Percentiles rank a stretch among this genome's conserved stretches.
These are phyloP conservation scores for Labrus mixtus DNA, from an alignment of 2,113 vertebrate genomes.

Conservation along the genomic window DNA sequence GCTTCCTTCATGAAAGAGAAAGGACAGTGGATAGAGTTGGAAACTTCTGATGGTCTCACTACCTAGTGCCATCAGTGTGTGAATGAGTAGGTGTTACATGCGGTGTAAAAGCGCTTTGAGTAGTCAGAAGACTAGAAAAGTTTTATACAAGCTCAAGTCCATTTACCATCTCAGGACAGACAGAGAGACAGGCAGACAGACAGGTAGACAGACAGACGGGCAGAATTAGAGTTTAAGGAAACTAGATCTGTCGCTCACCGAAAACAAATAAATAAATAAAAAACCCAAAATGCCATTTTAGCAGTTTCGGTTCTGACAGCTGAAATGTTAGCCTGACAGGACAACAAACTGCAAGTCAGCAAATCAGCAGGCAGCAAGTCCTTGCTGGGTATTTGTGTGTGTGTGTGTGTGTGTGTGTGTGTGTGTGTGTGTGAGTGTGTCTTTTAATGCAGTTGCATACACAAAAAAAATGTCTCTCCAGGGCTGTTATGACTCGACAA, in stretches of 20 bases:
- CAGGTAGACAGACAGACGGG: background rate
- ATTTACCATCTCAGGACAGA: background rate
- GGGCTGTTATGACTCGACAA: constrained; percentile 41
- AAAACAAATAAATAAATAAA: constrained; percentile 10
- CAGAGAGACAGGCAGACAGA: background rate
- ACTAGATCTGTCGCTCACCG: constrained; percentile 29
- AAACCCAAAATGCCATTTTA: constrained; percentile 52
- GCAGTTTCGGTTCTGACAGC: constrained; percentile 65
- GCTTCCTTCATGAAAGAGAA: too few relatives aligned
- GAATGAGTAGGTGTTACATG: too few relatives aligned
- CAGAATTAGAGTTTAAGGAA: constrained; percentile 37
- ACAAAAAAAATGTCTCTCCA: constrained; percentile 24
- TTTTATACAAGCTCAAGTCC: too few relatives aligned
- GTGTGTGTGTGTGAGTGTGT: constrained; percentile 11
- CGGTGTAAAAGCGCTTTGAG: too few relatives aligned
- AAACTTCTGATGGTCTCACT: too few relatives aligned
- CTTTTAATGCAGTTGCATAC: constrained; percentile 15
- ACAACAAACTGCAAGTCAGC: constrained; percentile 71
- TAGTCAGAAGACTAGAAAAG: too few relatives aligned
- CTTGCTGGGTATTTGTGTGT: constrained; percentile 7
- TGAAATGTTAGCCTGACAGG: constrained; percentile 70
- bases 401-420: background rate
- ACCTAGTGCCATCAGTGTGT: too few relatives aligned
- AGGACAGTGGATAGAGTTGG: too few relatives aligned
- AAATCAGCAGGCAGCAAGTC: constrained; percentile 36